Base-by-base conservation (phyloP, 1,140 invertebrate genomes). In the Zaprionus inermis region DNA sequence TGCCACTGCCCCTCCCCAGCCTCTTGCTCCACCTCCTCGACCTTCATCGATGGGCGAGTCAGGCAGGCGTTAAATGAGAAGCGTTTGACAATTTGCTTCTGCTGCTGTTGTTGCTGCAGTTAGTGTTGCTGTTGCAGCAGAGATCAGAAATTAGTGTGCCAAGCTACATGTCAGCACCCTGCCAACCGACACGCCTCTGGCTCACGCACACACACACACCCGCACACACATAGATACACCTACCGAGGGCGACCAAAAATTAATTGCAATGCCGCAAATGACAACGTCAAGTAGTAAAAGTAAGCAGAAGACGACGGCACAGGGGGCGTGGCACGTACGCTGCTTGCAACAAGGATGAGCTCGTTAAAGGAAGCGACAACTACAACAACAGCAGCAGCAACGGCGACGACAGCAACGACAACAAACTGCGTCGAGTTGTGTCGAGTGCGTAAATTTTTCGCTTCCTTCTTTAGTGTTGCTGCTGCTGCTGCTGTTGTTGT, bases 191-290 rank as follows among this genome's bases (percentile, higher is more conserved):
- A 55, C 76, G 54, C 32, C 11, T 24, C 20, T 38, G 16, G 38
- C 36, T 30, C 24, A 60, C 32, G 55, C 67, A 30, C 30, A 10
- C 57, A 30, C 38, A 24, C 46, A 30, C 32, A 16, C 38, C 34
- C 57, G 14, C 58, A 61, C 36, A n/a, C 56, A 55, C 32, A 55
- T 34, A 32, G 34, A 20, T 22, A 34, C n/a, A 55, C n/a, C 54
- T 12, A 49, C 3, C 11, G 24, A 61, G 24, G 24, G 76, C 72
- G 73, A 72, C 75, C 83, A 86, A 88, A 88, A 88, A 88, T 88
- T 88, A 88, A 88, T 88, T 88, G 83, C 83, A 88, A 88, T 88
- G 79, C 83, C 83, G 83, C 83, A 88, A 88, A 88, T 88, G 83
- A 88, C 83, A 88, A 83, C 83, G 79, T 88, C 83, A 88, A 88